Base-by-base conservation (phyloP, 2,888 invertebrate genomes). In the Notocelia uddmanniana region DNA sequence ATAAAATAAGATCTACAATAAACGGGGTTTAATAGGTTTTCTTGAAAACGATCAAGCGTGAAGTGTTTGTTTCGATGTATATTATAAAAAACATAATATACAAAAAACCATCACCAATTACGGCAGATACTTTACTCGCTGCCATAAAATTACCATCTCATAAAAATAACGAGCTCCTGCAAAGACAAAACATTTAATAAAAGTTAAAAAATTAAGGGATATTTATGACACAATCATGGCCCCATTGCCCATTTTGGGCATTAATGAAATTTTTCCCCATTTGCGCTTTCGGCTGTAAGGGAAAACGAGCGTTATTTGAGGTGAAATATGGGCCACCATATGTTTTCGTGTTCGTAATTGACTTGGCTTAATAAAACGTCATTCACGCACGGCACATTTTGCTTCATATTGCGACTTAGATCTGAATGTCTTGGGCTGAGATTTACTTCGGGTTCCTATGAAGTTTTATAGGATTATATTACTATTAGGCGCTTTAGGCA, bases 331-430 rank as follows among this genome's bases (percentile, higher is more conserved):
- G 78, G 80, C 80, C 76, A 78, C 81, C 85, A 83, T 87, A 87
- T 85, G 83, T 86, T 86, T 81, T 77, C 80, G 74, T 66, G 76
- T 69, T 74, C 75, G 76, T 85, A 86, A 88, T 89, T 87, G 85
- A 88, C 85, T 86, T 83, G 74, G 75, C 78, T 80, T 89, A 89
- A 88, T 88, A 86, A 86, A 85, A 86, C 82, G 83, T 79, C 85
- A 84, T 80, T 85, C 80, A 78, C 77, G 79, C 78, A 74, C 55
- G 37, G 31, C 68, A 64, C 69, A 48, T 58, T 58, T 34, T 58
- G 21, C 45, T 26, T 57, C 26, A 41, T 67, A 54, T 67, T 45
- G 8, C 26, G 18, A 67, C 41, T 63, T 26, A 10, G 41, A n/a
- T 21, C 37, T 31, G 31, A 19, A 52, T 37, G 34, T 64, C 37